phyloP scores from a whole-genome alignment of 1,140 invertebrate species.

The Drosophila mojavensis region DNA sequence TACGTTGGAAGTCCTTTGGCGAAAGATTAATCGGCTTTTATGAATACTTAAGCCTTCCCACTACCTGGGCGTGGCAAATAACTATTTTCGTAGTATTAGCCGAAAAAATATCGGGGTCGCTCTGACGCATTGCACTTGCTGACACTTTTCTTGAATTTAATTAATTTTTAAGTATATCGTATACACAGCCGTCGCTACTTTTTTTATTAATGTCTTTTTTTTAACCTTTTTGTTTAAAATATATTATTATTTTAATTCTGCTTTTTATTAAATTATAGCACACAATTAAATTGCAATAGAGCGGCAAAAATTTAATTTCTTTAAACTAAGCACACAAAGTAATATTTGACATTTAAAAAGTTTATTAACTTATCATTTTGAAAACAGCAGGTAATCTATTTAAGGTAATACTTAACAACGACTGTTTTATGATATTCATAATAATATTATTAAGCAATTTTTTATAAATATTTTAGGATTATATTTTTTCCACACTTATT shows the following conservation, averaged over 20 bases:
- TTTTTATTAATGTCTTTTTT: too few species aligned
- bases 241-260: background rate
- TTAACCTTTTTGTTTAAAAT: background rate
- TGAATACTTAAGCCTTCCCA: slow-evolving; percentile 20
- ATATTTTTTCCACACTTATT: too few species aligned
- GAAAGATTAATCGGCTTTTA: slow-evolving; percentile 9
- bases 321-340: background rate
- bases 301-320: too few species aligned
- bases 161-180: slow-evolving; percentile 26
- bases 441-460: too few species aligned
- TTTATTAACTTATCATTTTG: too few species aligned
- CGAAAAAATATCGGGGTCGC: slow-evolving; percentile 20
- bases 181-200: slow-evolving; percentile 30
- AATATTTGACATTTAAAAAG: too few species aligned
- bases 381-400: too few species aligned
- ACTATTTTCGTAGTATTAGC: slow-evolving; percentile 27
- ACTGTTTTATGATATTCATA: too few species aligned
- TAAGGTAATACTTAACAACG: too few species aligned
- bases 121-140: background rate
- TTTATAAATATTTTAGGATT: too few species aligned
- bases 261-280: too few species aligned
- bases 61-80: slow-evolving; percentile 5
- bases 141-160: slow-evolving; percentile 8
- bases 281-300: background rate
- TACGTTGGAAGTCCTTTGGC: background rate